Base-by-base conservation (phyloP, 1,140 invertebrate genomes). In the Drosophila lowei region DNA sequence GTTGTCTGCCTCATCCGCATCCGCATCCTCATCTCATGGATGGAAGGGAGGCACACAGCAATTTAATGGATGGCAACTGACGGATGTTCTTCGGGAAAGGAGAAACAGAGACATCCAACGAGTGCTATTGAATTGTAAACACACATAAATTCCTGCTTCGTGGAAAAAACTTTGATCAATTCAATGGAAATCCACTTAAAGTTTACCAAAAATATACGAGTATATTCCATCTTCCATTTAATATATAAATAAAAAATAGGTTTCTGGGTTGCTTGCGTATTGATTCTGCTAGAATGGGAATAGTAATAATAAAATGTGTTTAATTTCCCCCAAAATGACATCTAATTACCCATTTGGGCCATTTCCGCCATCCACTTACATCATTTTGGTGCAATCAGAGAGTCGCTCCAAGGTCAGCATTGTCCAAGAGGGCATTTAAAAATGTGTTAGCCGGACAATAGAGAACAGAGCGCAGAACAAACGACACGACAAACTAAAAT, bases 401-500 rank as follows among this genome's bases (percentile, higher is more conserved):
- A 3, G 34, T 13, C 3, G 34, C 28, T 21, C 50, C 78, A 86
- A 88, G 83, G 81, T 81, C 78, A 78, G 41, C 52, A n/a, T 21
- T 47, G 16, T 48, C 55, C 59, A 47, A 47, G 16, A 23, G 59
- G 49, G 41, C 77, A 68, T 77, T 81, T 80, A 85, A 85, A 85
- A 77, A 63, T 77, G 44, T 71, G 62, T 78, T 58, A 57, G 61
- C 38, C 44, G 21, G 62, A 47, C n/a, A 55, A 9, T 6, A 23
- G 13, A 34, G 28, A 7, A 2, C 7, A 30, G 34, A 76, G 55
- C 30, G n/a, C 43, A 43, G 70, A 74, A 57, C 48, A 70, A 83
- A 77, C 55, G 56, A 57, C 53, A 79, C 59, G 63, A 73, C 56
- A 58, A 70, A 73, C 68, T 74, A 70, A 73, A 81, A 62, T 65